Conservation (phyloP, 2,797 vertebrate genomes). For the Syngnathus acus region DNA sequence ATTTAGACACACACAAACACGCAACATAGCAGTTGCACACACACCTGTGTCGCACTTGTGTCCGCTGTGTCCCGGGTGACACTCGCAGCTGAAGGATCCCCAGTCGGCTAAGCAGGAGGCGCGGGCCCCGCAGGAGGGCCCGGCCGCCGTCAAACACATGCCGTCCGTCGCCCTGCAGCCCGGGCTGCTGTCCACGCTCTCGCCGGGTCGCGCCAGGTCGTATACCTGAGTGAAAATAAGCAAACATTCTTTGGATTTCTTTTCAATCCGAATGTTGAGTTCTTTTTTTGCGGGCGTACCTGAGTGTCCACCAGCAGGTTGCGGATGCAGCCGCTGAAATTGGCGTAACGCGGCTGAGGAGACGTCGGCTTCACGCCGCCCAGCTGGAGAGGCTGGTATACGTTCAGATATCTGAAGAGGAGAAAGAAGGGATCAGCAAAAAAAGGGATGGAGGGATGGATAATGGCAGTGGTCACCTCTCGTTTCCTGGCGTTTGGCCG, state of each 20-base stretch:
- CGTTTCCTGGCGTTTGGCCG: slow-evolving; percentile 69
- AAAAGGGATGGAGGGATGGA: neutral
- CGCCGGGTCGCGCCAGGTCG: slow-evolving; percentile 77
- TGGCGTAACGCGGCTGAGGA: slow-evolving; percentile 56
- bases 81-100: slow-evolving; percentile 81
- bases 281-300: slow-evolving; percentile 51
- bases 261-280: too few relatives aligned
- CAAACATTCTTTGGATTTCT: too few relatives aligned
- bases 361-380: slow-evolving; percentile 77
- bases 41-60: slow-evolving; percentile 77
- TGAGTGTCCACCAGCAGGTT: slow-evolving; percentile 80
- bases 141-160: slow-evolving; percentile 66
- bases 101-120: slow-evolving; percentile 76
- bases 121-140: slow-evolving; percentile 73
- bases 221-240: slow-evolving; percentile 65
- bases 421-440: neutral
- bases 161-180: slow-evolving; percentile 75
- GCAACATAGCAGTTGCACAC: neutral
- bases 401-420: slow-evolving; percentile 61
- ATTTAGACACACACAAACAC: neutral
- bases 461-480: slow-evolving; percentile 61
- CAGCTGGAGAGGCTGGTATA: slow-evolving; percentile 81
- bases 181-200: slow-evolving; percentile 73
- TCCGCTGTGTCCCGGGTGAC: slow-evolving; percentile 75
- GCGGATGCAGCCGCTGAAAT: slow-evolving; percentile 80